A percentile compares a stretch with the other conserved stretches of the same genome.
Conservation (phyloP, 92 coral and sea anemone genomes). For the Epizoanthus stellaris region DNA sequence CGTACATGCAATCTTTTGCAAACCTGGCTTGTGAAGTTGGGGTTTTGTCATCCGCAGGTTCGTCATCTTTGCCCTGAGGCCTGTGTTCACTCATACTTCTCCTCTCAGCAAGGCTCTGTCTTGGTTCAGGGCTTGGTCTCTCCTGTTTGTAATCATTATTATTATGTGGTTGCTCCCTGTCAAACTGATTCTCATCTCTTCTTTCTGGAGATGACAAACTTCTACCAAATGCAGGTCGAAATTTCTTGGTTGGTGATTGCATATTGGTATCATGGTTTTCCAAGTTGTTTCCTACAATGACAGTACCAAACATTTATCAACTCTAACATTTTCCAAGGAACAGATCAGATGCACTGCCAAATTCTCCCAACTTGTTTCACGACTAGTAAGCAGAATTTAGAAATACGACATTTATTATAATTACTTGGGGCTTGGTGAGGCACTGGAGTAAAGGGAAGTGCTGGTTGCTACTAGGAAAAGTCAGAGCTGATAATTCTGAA, state of each 20-base stretch:
- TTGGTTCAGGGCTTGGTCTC: constrained; percentile 25
- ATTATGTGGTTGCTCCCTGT: background rate
- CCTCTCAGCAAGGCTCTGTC: constrained; percentile 42
- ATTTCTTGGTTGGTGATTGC: constrained; percentile 64
- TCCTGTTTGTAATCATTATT: constrained; percentile 12
- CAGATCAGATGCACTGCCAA: too few relatives aligned
- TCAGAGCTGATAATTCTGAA: too few relatives aligned
- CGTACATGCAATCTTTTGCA: background rate
- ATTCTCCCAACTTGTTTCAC: too few relatives aligned
- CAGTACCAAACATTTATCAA: too few relatives aligned
- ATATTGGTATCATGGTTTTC: constrained; percentile 40
- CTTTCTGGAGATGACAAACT: constrained; percentile 39
- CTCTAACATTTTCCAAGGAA: too few relatives aligned
- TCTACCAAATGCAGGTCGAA: constrained; percentile 70
- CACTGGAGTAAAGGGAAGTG: too few relatives aligned
- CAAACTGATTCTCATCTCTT: constrained; percentile 16
- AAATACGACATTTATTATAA: too few relatives aligned
- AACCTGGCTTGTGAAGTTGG: constrained; percentile 38
- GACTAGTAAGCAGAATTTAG: too few relatives aligned
- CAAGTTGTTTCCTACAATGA: constrained; percentile 58
- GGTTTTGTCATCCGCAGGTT: background rate
- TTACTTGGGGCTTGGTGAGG: too few relatives aligned
- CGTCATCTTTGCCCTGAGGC: constrained; percentile 1
- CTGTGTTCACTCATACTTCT: constrained; percentile 1
- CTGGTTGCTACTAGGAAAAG: too few relatives aligned